Base-by-base conservation (phyloP, 2,797 vertebrate genomes). In the Halcyon leucocephala region DNA sequence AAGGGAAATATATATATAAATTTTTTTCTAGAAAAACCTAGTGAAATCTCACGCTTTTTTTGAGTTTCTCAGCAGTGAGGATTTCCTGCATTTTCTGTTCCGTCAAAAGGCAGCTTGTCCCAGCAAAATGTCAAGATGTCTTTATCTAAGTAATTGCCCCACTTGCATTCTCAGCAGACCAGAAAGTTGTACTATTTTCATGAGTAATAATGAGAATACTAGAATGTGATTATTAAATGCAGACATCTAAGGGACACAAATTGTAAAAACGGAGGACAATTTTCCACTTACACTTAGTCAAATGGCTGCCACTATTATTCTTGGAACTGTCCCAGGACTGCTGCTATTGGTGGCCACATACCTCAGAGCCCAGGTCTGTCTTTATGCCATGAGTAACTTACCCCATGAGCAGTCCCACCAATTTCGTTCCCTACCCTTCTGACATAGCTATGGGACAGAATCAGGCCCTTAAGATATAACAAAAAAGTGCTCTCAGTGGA, bases 191-290 rank as follows among this genome's bases (percentile, higher is more conserved):
- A 44, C 69, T 81, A 39, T 74, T 96, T 96, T 93, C 87, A 65
- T 58, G 61, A 88, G 82, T 48, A 94, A 90, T 92, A 94, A 94
- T 65, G 77, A 92, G 87, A 96, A 78, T 39, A 92, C 41, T 97
- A 93, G 94, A 93, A 95, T 0, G 65, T 93, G 84, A 89, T 94
- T 96, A 93, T 96, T 96, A 91, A 94, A 94, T 25, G 61, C 93
- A 96, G 89, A 87, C 79, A 94, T 90, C 86, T 90, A 61, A 96
- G 67, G 76, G 84, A 52, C 61, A 96, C 52, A 91, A 93, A 92
- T 41, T 87, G 65, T 58, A 93, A 91, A 95, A 96, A 71, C 0
- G 33, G 55, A 92, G 94, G 95, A 94, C 86, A 93, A 94, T 91
- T 95, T 94, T 91, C 95, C 96, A 94, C 77, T 90, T 84, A 48